Base-by-base conservation (phyloP, 2,888 invertebrate genomes). In the Disparrhopalites patrizii region DNA sequence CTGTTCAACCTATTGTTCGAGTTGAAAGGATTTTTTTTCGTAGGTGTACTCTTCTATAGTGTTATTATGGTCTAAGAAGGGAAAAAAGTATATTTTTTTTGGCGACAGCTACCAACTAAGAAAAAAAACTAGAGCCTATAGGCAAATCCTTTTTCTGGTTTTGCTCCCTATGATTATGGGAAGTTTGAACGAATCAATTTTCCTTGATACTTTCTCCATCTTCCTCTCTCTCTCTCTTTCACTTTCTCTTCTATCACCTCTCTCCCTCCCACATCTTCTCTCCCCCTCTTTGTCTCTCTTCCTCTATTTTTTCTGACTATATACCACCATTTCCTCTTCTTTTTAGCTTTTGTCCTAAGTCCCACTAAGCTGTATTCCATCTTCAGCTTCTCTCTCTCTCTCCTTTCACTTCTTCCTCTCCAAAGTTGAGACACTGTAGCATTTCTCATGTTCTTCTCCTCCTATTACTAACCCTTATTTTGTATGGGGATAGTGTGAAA, bases 151-250 rank as follows among this genome's bases (percentile, higher is more conserved):
- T 62, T 62, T 60, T 67, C 65, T 65, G 18, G 50, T 54, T 65
- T 50, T n/a, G n/a, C n/a, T n/a, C n/a, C n/a, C n/a, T n/a, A 43
- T 65, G 65, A 62, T 61, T 68, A 65, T 62, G 56, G 58, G 43
- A 60, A 64, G 61, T 67, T 63, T 58, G 33, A 62, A 27, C 56
- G 62, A 62, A 68, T 68, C 68, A 68, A 68, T 66, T 63, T 68
- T 51, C 38, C 33, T 36, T 56, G 54, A 60, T 67, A 61, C 51
- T 58, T 62, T 15, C 62, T 58, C 68, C 65, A 57, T 65, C 50
- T 62, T 33, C 62, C 62, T 62, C 62, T 65, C 20, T 30, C 43
- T 47, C 15, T 10, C 36, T 33, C 15, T 33, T 15, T 33, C 36
- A 10, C 15, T 33, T 15, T 33, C 36, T 33, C 36, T n/a, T n/a